phyloP scores from a whole-genome alignment of 2,888 invertebrate species.

The Eumerus sabulonum region DNA sequence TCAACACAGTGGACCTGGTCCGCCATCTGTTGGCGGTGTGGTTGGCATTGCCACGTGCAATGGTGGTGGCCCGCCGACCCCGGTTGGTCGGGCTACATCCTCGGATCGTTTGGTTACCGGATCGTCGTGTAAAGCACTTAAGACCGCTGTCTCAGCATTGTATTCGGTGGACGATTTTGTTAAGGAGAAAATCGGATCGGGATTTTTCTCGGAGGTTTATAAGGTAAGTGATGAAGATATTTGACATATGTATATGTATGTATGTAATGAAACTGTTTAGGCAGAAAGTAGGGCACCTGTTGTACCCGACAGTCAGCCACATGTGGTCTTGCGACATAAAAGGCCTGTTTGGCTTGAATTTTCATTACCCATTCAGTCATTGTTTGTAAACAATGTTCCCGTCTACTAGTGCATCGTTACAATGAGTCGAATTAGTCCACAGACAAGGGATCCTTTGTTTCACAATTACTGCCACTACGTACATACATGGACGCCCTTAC shows the following conservation, averaged over 20 bases:
- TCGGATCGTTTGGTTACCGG: constrained; percentile 83
- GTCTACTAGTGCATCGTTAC: neutral
- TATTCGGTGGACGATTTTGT: constrained; percentile 96
- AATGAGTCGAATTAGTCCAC: constrained; percentile 3
- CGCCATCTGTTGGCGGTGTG: constrained; percentile 71
- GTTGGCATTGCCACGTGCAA: constrained; percentile 38
- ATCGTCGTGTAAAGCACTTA: constrained; percentile 92
- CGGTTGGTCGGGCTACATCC: constrained; percentile 76
- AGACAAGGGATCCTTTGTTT: constrained; percentile 23
- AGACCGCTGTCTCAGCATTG: constrained; percentile 94
- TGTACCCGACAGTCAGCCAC: neutral
- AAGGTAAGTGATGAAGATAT: constrained; percentile 85
- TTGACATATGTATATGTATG: constrained; percentile 75
- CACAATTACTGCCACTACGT: neutral
- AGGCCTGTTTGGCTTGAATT: neutral
- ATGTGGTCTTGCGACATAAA: too few relatives aligned
- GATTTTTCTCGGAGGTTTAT: constrained; percentile 98
- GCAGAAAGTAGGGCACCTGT: constrained; percentile 1
- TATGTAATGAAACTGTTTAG: constrained; percentile 79
- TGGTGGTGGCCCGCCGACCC: constrained; percentile 70
- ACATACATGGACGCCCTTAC: too few relatives aligned
- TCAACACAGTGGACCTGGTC: constrained; percentile 79
- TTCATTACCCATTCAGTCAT: constrained; percentile 1
- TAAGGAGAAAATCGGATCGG: constrained; percentile 94
- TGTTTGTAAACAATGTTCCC: constrained; percentile 38